Evolutionary conservation across 2,888 invertebrate species (phyloP), one percentile per base, ranked within the genome.

Genomic region (Pammene aurita): DNA sequence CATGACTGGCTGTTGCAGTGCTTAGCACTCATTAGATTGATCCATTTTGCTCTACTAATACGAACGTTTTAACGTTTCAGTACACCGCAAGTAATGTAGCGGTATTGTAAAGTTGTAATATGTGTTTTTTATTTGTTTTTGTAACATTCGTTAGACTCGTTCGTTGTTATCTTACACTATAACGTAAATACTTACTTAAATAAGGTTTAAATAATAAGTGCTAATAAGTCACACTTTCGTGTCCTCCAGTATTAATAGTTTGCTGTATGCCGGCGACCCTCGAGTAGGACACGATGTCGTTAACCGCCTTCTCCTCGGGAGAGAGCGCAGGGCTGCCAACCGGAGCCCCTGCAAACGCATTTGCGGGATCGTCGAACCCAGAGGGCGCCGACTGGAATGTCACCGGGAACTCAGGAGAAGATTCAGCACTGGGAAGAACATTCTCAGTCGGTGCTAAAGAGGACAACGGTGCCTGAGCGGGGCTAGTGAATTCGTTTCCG

Each of bases 211-310:
- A 54, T 60, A 35, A 7, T 38, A 18, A 16, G 9, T 26, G 38
- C 56, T 85, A 90, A 76, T 90, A 91, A 7, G 82, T 83, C 67
- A 90, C 64, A 7, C 86, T 85, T 78, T 92, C 85, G 13, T 87
- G 74, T 2, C 86, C 88, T 6, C 87, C 90, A 1, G 88, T 90
- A 2, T 88, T 87, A 0, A 85, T 76, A n/a, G 79, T 74, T 13
- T 89, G 86, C 69, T 90, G 87, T 75, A 92, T 80, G 34, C 92
- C 89, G 71, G 90, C 88, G 72, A 88, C 85, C 75, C 93, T 81
- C 14, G 85, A 77, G 76, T 87, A 87, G 1, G 88, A 77, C 9
- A 88, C 82, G 9, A 92, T 84, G 62, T 84, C 83, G 18, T 74
- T 75, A 11, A 79, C 67, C 44, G 72, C 72, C 10, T 80, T 78